Evolutionary conservation across 2,797 vertebrate species (phyloP), one percentile per base, ranked within the genome.

Genomic region (Pogoniulus pusillus): DNA sequence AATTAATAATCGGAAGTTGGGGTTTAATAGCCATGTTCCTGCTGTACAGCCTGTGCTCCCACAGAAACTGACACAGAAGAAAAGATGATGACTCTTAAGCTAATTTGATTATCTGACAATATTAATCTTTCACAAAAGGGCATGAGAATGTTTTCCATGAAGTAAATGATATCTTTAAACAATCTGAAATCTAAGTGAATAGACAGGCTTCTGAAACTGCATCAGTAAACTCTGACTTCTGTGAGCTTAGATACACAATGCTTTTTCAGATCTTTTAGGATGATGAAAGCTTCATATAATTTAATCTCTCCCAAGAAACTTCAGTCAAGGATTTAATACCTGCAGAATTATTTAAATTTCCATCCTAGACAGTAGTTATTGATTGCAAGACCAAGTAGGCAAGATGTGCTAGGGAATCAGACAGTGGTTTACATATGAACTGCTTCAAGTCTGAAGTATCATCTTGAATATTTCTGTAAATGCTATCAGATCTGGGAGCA

Each of bases 311-410:
- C 43, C n/a, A 82, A 63, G 66, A 87, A 80, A 65, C 64, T 75
- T 84, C 14, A 18, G 20, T 69, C 75, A 90, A 91, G n/a, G 62
- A 55, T 85, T 93, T 93, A 73, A 76, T 86, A 92, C 14, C 41
- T 79, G 65, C 73, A 63, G 55, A 88, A 76, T 85, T 86, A 72
- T 70, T 90, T 87, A 69, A 78, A 82, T 55, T 72, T 43, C 16
- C 77, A 26, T 69, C 41, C 63, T 82, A 91, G 66, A 54, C 39
- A 90, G 65, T 37, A 81, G 35, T 83, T 94, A 76, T 17, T 80
- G 54, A 87, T 80, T 85, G 81, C 70, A 66, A 64, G 68, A 53
- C 29, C 82, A 87, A 85, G 62, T 8, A 64, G 72, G 59, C 22
- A 63, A 81, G 37, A 49, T 35, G 62, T 30, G 54, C 62, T 68